Base-by-base conservation (phyloP, 1,140 invertebrate genomes). In the Venustaconcha ellipsiformis region DNA sequence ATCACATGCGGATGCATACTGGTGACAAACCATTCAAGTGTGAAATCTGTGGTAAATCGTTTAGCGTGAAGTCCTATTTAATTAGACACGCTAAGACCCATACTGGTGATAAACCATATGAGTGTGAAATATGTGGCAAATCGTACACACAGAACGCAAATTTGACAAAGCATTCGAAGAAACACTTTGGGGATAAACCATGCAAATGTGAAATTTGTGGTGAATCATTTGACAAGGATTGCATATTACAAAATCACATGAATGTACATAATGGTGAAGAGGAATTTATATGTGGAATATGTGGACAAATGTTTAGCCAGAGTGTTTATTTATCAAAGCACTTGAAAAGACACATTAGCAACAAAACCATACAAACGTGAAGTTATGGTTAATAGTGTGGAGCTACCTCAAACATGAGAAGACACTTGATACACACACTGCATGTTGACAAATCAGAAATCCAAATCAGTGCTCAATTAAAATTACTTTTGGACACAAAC, bases 1-100 rank as follows among this genome's bases (percentile, higher is more conserved):
- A 63, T 59, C 78, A 80, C 58, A 56, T 76, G 48, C 57, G 55
- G 30, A 71, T 55, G 14, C 78, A 80, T 66, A 72, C 74, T 15
- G 70, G 70, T n/a, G 78, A 76, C 63, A 57, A 62, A 58, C 64
- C 70, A 15, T 69, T 59, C 57, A 70, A 55, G 56, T 80, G 78
- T 63, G 55, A 73, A 15, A 12, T 69, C 8, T 80, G 78, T 62
- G 20, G 18, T n/a, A 72, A 72, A 67, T 57, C n/a, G 17, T 78
- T 78, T 73, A 23, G 57, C 12, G 63, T 62, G 26, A 23, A 64
- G 20, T 71, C 62, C 18, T 71, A 59, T n/a, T 14, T 64, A 13
- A 18, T 2, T 2, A 6, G 70, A 37, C 70, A 71, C 14, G 65
- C 63, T n/a, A 23, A 37, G 26, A 14, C 65, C 12, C 70, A 71